Evolutionary conservation across 1,140 invertebrate species (phyloP).

Genomic region (Papilio dardanus): DNA sequence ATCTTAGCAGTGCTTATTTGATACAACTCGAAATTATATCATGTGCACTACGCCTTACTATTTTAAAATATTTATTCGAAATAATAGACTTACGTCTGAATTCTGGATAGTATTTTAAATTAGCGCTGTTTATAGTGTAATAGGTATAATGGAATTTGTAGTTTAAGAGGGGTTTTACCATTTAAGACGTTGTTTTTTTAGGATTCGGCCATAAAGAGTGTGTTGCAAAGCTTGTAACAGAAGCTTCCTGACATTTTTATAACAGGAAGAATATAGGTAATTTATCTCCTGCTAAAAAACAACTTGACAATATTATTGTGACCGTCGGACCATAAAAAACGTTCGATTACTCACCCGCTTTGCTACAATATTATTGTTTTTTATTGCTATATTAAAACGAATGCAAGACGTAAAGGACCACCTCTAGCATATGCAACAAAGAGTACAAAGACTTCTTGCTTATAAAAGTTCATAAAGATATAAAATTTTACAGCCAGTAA

Average conservation of each 20-base stretch:
- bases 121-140: too few relatives aligned
- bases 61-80: conserved; percentile 44
- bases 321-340: conserved; percentile 53
- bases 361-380: conserved; percentile 67
- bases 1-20: conserved; percentile 46
- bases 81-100: too few relatives aligned
- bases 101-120: too few relatives aligned
- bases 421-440: conserved; percentile 68
- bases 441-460: conserved; percentile 61
- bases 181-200: too few relatives aligned
- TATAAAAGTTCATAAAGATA: conserved; percentile 74
- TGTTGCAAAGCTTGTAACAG: conserved; percentile 10
- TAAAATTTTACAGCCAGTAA: conserved; percentile 75
- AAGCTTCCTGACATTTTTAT: conserved; percentile 46
- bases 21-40: conserved; percentile 51
- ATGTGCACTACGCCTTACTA: conserved; percentile 43
- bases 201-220: too few relatives aligned
- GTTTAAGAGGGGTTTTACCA: too few relatives aligned
- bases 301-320: conserved; percentile 57
- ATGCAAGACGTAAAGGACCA: conserved; percentile 57
- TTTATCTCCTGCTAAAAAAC: conserved; percentile 57
- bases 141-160: too few relatives aligned
- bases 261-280: conserved; percentile 56
- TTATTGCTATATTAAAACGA: conserved; percentile 63
- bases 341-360: conserved; percentile 69